Evolutionary conservation across 2,797 vertebrate species (phyloP).

Genomic region (Phaenicophaeus curvirostris): DNA sequence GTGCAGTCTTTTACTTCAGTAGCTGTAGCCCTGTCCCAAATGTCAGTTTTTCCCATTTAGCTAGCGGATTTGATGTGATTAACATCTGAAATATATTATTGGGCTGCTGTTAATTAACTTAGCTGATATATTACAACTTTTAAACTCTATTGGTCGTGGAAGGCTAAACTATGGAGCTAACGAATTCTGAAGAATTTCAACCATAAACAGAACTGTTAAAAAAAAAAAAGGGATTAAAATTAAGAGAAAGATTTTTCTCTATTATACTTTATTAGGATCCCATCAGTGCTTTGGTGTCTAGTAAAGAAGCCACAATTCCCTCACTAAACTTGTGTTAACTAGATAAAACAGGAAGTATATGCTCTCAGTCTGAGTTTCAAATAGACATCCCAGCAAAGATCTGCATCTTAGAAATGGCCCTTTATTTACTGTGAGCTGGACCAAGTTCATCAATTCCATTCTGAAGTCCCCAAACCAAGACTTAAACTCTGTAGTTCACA

Average conservation of each 20-base stretch:
- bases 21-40: not conserved
- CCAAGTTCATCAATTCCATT: not conserved
- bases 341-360: not conserved
- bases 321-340: not conserved
- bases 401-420: not conserved
- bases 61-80: constrained; percentile 22
- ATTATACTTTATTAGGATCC: not conserved
- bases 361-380: not conserved
- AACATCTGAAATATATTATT: constrained; percentile 25
- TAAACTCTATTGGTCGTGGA: not conserved
- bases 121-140: not conserved
- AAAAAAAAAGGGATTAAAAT: not conserved
- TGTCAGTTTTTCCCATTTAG: constrained; percentile 7
- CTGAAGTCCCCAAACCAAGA: not conserved
- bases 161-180: not conserved
- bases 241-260: not conserved
- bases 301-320: not conserved
- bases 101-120: constrained; percentile 18
- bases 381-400: not conserved
- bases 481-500: not conserved
- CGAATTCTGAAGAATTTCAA: not conserved
- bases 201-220: not conserved
- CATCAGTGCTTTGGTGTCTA: not conserved
- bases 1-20: not conserved
- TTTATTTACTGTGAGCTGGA: not conserved